A percentile compares a stretch with the other conserved stretches of the same genome.
Evolutionary conservation across 1,140 invertebrate genomes (phyloP).

Genomic region (Tenebrio molitor): DNA sequence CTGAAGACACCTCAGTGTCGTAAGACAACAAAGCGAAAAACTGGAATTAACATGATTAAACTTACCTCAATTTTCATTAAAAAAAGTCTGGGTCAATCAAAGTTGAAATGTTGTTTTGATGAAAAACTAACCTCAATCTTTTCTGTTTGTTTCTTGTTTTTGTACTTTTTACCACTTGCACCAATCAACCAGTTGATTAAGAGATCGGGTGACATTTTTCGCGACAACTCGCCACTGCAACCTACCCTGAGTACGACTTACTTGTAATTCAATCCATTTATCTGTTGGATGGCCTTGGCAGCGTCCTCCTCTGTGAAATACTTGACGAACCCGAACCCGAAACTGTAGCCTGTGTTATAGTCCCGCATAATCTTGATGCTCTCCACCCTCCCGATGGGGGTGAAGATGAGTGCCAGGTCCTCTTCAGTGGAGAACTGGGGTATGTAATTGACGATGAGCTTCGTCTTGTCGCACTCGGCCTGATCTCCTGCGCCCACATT

Average conservation of each 20-base stretch:
- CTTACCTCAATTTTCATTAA: too few species aligned
- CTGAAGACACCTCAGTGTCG: too few species aligned
- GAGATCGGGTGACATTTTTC: too few species aligned
- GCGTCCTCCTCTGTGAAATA: conserved; percentile 90
- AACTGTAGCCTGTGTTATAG: conserved; percentile 92
- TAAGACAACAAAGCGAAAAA: too few species aligned
- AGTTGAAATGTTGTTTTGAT: too few species aligned
- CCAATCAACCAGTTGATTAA: too few species aligned
- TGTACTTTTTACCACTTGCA: too few species aligned
- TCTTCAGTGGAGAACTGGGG: conserved; percentile 94
- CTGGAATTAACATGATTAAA: too few species aligned
- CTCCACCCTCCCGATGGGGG: conserved; percentile 88
- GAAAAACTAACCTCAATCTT: too few species aligned
- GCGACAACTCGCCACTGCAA: too few species aligned
- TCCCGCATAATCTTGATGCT: conserved; percentile 94
- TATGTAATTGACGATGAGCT: conserved; percentile 96
- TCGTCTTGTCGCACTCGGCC: conserved; percentile 70
- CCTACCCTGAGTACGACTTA: conserved; percentile 50
- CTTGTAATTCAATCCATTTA: conserved; percentile 81
- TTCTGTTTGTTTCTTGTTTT: too few species aligned
- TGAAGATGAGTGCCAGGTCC: conserved; percentile 90
- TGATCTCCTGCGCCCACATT: conserved; percentile 24
- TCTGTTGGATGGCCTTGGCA: conserved; percentile 83
- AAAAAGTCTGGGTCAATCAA: too few species aligned
- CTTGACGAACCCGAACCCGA: conserved; percentile 97